Evolutionary conservation across 2,888 invertebrate species (phyloP), one percentile per base, ranked within the genome.

Genomic region (Steinernema scapterisci): DNA sequence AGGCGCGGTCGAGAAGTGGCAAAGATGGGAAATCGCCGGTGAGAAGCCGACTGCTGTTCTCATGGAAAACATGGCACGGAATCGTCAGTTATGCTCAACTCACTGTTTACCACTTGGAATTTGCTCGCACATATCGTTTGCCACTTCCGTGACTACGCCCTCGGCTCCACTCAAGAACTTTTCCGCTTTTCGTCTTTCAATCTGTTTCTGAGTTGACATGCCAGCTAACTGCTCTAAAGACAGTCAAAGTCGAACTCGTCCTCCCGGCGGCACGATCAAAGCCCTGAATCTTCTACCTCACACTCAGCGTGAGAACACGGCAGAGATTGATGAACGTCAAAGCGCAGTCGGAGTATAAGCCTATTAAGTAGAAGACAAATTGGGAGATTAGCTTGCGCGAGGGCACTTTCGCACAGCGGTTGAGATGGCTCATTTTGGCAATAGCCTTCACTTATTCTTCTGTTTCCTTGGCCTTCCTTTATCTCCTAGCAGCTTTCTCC

Each of bases 331-430:
- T 63, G 63, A 38, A 63, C 63, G 63, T 63, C 63, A 63, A 63
- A 27, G 31, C 63, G 63, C 23, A 16, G 27, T 16, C 25, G 38
- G 38, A 25, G 27, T 63, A 63, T 63, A 63, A 63, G 63, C 63
- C 63, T 63, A 63, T 63, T 63, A 63, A 63, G 63, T 3, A 38
- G 63, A 63, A 63, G 63, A 63, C 63, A 63, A 63, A 63, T 63
- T 63, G 63, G 27, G 63, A 63, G 63, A 63, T 63, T 63, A 63
- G 63, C 63, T 63, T 63, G 63, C 63, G 63, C 63, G 27, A 63
- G 63, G 31, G 31, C 63, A 63, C 63, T 63, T 63, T 63, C 63
- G 31, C 63, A 63, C 63, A 63, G 63, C 63, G 38, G 27, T 31
- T 9, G 63, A 27, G 63, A 63, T 63, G 31, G 63, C 31, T 16